phyloP scores from a whole-genome alignment of 1,140 invertebrate species.

The Ericerus pela region DNA sequence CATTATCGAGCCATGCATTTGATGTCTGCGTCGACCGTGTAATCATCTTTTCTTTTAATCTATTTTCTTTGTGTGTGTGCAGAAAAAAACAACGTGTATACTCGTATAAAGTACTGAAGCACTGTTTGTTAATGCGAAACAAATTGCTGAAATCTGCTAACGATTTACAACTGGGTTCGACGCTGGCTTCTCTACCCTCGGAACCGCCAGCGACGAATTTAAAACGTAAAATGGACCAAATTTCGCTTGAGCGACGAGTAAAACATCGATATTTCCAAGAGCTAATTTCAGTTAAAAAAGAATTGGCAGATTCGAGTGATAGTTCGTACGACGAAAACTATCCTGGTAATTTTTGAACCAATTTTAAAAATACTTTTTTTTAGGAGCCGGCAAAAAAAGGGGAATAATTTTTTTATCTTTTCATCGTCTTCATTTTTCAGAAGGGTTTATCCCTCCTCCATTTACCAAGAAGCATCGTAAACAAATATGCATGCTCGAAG shows the following conservation, averaged over 20 bases:
- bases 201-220: neutral
- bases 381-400: neutral
- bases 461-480: conserved; percentile 37
- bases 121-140: conserved; percentile 49
- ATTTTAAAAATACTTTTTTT: neutral
- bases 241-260: conserved; percentile 33
- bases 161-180: conserved; percentile 22
- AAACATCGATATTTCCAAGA: conserved; percentile 39
- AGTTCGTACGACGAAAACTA: conserved; percentile 55
- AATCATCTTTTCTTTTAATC: neutral
- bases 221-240: conserved; percentile 19
- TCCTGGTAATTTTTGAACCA: conserved; percentile 30
- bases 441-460: conserved; percentile 36
- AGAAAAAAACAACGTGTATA: conserved; percentile 35
- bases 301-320: conserved; percentile 46
- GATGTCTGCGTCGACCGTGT: neutral
- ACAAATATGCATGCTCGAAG: conserved; percentile 27
- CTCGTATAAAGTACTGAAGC: conserved; percentile 34
- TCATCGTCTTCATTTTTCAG: conserved; percentile 27
- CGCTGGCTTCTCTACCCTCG: conserved; percentile 25
- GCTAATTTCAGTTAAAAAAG: conserved; percentile 35
- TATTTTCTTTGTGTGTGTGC: conserved; percentile 3
- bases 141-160: conserved; percentile 30
- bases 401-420: neutral
- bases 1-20: no score